phyloP scores from a whole-genome alignment of 2,797 vertebrate species.

The Lophotriccus pileatus region DNA sequence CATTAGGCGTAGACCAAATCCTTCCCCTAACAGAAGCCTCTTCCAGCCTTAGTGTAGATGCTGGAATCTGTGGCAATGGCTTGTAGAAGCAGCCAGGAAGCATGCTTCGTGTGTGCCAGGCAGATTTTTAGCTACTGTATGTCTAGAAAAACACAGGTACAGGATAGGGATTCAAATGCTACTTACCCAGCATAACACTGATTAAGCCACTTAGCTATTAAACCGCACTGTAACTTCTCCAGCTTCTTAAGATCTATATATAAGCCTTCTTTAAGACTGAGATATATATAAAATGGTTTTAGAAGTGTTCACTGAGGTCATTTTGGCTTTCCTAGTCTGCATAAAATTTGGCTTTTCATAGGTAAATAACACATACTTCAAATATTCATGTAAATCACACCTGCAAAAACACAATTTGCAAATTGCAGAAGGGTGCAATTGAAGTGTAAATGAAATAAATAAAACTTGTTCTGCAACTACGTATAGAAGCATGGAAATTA shows the following conservation, averaged over 20 bases:
- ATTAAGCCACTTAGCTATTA: slow-evolving; percentile 8
- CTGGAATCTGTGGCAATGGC: not conserved
- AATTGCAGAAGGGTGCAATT: not conserved
- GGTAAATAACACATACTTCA: not conserved
- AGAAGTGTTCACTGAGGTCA: not conserved
- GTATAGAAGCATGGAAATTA: not conserved
- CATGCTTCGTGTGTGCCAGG: not conserved
- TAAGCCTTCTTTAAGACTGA: not conserved
- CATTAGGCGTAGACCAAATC: not conserved
- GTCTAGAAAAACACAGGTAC: not conserved
- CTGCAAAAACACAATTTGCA: not conserved
- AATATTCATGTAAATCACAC: not conserved
- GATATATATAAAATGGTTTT: not conserved
- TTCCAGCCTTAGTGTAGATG: not conserved
- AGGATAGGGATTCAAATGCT: not conserved
- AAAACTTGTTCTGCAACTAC: not conserved
- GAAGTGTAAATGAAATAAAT: not conserved
- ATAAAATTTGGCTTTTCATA: not conserved
- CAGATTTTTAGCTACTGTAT: not conserved
- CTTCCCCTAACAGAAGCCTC: not conserved
- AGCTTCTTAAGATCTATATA: slow-evolving; percentile 6
- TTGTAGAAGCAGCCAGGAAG: not conserved
- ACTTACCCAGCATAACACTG: not conserved
- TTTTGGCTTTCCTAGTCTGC: not conserved
- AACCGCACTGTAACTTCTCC: not conserved